Evolutionary conservation across 2,113 vertebrate species (phyloP).

Genomic region (Myrmecophaga tridactyla): DNA sequence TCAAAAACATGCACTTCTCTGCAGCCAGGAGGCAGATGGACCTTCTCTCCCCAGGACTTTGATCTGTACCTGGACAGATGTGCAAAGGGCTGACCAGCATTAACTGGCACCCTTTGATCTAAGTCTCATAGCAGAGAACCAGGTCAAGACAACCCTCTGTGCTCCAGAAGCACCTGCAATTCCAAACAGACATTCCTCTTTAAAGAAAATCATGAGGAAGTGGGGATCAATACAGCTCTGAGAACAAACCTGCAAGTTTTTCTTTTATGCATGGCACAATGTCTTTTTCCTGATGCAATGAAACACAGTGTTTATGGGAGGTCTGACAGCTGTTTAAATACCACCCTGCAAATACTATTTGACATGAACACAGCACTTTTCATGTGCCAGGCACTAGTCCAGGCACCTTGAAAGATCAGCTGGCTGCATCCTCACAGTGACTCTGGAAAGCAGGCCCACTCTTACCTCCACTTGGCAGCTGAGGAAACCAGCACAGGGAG

Average conservation of each 20-base stretch:
- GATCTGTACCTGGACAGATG: neutral
- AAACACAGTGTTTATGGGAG: neutral
- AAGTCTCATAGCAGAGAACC: too few relatives aligned
- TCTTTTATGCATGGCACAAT: neutral
- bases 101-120: neutral
- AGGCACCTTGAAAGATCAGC: neutral
- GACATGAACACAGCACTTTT: too few relatives aligned
- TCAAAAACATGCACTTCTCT: neutral
- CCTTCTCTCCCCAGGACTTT: constrained; percentile 55
- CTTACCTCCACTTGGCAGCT: too few relatives aligned
- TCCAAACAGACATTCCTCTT: neutral
- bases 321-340: neutral
- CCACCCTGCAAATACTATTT: neutral
- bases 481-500: accelerated
- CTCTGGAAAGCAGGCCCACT: accelerated
- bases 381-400: neutral
- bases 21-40: constrained; percentile 41
- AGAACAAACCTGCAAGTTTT: neutral
- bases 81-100: neutral
- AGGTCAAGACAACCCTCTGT: accelerated
- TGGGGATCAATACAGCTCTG: neutral
- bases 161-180: neutral
- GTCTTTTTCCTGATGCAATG: neutral
- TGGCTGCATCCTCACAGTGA: accelerated
- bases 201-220: neutral